Conservation (phyloP, 1,140 invertebrate species). For the Leptinotarsa texana region DNA sequence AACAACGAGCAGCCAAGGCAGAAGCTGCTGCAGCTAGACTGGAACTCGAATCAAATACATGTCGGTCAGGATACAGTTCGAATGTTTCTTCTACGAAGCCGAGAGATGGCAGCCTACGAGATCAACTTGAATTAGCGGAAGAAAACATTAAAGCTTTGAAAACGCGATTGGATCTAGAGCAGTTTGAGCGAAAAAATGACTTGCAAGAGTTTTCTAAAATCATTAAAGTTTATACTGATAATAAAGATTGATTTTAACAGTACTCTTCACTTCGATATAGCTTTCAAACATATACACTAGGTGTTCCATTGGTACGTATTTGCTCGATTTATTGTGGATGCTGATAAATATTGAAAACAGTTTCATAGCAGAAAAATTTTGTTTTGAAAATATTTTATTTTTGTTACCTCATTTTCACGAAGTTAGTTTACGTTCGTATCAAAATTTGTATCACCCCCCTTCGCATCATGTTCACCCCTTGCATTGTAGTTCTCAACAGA, state of each 20-base stretch:
- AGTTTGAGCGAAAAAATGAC: slow-evolving; percentile 48
- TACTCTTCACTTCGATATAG: too few relatives aligned
- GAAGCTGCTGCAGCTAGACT: slow-evolving; percentile 45
- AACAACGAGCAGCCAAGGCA: slow-evolving; percentile 47
- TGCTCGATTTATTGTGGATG: too few relatives aligned
- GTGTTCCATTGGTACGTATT: too few relatives aligned
- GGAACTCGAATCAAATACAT: slow-evolving; percentile 37
- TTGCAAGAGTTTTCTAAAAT: slow-evolving; percentile 50
- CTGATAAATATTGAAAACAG: too few relatives aligned
- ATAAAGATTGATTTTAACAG: neutral
- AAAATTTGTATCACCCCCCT: too few relatives aligned
- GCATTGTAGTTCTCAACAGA: too few relatives aligned
- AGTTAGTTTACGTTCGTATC: too few relatives aligned
- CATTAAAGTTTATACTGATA: slow-evolving; percentile 24
- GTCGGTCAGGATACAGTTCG: slow-evolving; percentile 15
- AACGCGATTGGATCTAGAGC: slow-evolving; percentile 48
- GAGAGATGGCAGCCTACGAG: slow-evolving; percentile 26
- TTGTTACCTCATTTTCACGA: too few relatives aligned
- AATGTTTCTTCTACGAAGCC: slow-evolving; percentile 3
- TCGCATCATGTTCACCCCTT: too few relatives aligned
- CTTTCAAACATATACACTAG: too few relatives aligned
- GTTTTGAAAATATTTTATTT: too few relatives aligned
- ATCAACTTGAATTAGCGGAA: slow-evolving; percentile 50
- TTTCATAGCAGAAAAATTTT: too few relatives aligned
- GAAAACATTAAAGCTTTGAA: slow-evolving; percentile 51